Evolutionary conservation across 30 jellyfish, hydroid and myxozoan species (phyloP).

Genomic region (Catostylus mosaicus): DNA sequence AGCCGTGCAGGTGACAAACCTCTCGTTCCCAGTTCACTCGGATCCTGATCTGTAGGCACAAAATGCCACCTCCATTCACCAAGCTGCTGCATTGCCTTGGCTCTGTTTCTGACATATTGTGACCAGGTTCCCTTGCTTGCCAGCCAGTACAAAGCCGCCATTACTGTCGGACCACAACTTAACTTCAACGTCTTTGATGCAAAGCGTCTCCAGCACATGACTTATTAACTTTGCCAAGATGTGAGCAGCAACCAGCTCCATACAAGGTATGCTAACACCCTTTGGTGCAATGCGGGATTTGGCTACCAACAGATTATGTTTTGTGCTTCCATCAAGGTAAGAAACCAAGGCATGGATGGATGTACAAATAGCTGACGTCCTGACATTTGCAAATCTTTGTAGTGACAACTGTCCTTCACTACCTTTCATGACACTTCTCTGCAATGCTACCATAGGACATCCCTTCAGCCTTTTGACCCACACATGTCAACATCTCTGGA

Average conservation of each 20-base stretch:
- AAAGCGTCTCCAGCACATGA: conserved; percentile 28
- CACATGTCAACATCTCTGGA: conserved; percentile 3
- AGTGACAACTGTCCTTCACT: conserved; percentile 19
- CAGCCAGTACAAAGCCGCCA: conserved; percentile 60
- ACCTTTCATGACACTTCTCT: conserved; percentile 12
- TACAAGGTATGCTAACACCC: conserved; percentile 20
- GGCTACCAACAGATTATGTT: conserved; percentile 30
- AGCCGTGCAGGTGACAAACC: conserved; percentile 54
- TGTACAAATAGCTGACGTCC: conserved; percentile 16
- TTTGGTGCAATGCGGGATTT: conserved; percentile 49
- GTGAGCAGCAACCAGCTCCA: conserved; percentile 55
- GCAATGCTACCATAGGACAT: conserved; percentile 11
- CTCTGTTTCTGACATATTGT: conserved; percentile 65
- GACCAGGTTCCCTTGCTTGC: conserved; percentile 53
- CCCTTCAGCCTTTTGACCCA: conserved; percentile 21
- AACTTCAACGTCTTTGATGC: neutral
- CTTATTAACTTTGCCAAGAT: conserved; percentile 59
- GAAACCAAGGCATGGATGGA: conserved; percentile 14
- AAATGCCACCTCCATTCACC: conserved; percentile 29
- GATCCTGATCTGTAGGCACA: conserved; percentile 58
- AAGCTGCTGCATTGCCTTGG: conserved; percentile 35
- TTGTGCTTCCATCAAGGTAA: conserved; percentile 1
- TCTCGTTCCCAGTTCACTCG: conserved; percentile 59
- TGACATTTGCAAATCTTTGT: conserved; percentile 54
- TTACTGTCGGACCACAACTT: conserved; percentile 72